Evolutionary conservation across 2,797 vertebrate species (phyloP), one percentile per base, ranked within the genome.

Genomic region (Emys orbicularis): DNA sequence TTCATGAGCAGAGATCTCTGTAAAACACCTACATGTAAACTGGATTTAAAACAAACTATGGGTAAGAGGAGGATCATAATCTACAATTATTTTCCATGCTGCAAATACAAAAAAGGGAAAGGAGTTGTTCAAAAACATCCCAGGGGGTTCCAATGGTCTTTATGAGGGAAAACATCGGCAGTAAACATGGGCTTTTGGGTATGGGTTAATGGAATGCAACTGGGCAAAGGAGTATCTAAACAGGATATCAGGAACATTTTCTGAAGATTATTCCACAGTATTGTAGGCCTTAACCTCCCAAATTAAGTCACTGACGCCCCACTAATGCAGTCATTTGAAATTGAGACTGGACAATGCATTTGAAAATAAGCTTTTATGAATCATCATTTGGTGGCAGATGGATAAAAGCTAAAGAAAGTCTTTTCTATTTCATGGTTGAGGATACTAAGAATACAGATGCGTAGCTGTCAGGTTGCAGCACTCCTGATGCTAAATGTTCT

Each of bases 1-100:
- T 27, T 76, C 72, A 47, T 15, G 86, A 88, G 47, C 52, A 86
- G 34, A 87, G 83, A 76, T 8, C 68, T 18, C 49, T 76, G 54
- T 31, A 4, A 83, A 90, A 31, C 15, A 96, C 19, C 1, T 23
- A 81, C 5, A 79, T 3, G 15, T 16, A 89, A 4, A 44, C 23
- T 77, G 61, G 81, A 37, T 37, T 81, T 88, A 95, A 88, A 92
- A 54, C 50, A 87, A 83, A 19, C 6, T 57, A 10, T 34, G 56
- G 41, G 81, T 15, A 74, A 2, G 16, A 61, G 15, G 81, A 2
- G 0, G 83, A 5, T 18, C 59, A 16, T 29, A 65, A 89, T 15
- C 72, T 11, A 0, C 27, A 74, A 37, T 12, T 87, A 5, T 25
- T 84, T 2, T 16, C 1, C 6, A 52, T 6, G 74, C 52, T 68